Conservation (phyloP, 2,888 invertebrate genomes). For the Geophilus truncorum region DNA sequence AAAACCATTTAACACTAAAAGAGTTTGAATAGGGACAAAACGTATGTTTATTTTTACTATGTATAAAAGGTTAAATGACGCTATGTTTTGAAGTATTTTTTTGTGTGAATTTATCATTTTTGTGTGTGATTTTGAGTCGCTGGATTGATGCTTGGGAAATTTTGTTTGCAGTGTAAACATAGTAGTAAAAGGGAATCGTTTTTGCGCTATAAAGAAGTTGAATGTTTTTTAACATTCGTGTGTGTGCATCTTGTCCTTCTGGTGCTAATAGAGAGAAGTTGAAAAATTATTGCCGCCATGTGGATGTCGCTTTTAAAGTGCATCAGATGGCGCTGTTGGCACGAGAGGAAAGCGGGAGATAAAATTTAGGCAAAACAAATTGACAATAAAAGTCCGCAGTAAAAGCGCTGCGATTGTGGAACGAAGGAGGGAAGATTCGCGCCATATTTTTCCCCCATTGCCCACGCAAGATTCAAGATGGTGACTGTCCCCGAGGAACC, state of each 20-base stretch:
- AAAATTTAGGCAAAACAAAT: constrained; percentile 31
- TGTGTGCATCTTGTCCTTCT: background rate
- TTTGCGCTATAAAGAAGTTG: background rate
- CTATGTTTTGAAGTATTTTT: too few species aligned
- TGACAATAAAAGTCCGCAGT: constrained; percentile 19
- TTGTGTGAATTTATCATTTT: too few species aligned
- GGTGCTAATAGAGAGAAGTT: background rate
- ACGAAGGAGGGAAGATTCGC: background rate
- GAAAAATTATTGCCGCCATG: background rate
- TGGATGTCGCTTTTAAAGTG: background rate
- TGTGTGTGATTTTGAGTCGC: background rate
- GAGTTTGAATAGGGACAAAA: too few species aligned
- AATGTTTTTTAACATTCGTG: background rate
- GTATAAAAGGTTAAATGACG: too few species aligned
- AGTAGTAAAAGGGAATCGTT: background rate
- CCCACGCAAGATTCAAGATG: background rate
- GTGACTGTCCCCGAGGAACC: background rate
- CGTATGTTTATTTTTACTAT: too few species aligned
- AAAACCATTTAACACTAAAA: too few species aligned
- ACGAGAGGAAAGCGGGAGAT: constrained; percentile 1
- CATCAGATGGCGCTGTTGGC: background rate
- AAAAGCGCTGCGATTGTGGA: background rate
- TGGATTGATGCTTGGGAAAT: background rate
- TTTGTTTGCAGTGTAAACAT: background rate
- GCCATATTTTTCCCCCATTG: background rate